Base-by-base conservation (phyloP, 2,888 invertebrate species). In the Galeopsomyia nigrocyanea region DNA sequence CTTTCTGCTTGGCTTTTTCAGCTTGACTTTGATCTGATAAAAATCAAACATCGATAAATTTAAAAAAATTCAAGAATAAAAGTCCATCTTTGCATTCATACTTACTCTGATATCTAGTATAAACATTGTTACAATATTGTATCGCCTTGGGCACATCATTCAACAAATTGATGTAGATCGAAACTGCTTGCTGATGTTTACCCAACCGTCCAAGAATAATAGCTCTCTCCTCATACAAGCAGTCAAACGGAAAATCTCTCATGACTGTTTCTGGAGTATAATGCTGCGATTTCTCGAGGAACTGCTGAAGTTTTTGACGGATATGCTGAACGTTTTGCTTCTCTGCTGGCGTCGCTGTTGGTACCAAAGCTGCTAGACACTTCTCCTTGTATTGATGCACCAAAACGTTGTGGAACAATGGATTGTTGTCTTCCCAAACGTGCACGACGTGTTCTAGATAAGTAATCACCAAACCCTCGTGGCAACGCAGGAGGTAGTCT, bases 381-480 rank as follows among this genome's bases (percentile, higher is more conserved):
- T 93, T 93, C 79, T 96, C 95, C 76, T 94, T 91, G 81, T 98
- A 97, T 84, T 95, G 94, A 82, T 94, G 94, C 3, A 97, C 92
- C 63, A 99, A 88, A 2, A 94, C 93, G 83, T 99, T 97, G 86
- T 99, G 99, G 81, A 97, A 95, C 61, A 94, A 84, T 0, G 95
- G 90, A 82, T 93, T 94, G 0, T 89, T 90, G 78, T 99, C 99
- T 75, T 92, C 91, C 97, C 98, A 98, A 2, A 91, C 90, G 76
- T 93, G 90, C 39, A 99, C 95, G 0, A 99, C 92, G 84, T 99
- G 98, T 84, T 99, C 98, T 82, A 99, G 87, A 85, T 99, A 99
- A 0, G 95, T 94, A 80, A 98, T 95, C 0, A 97, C 95, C 31
- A 96, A 88, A 17, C 90, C 85, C 76, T 94, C 93, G 82, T 95